Evolutionary conservation across 2,113 vertebrate species (phyloP).

Genomic region (Apodemus speciosus): DNA sequence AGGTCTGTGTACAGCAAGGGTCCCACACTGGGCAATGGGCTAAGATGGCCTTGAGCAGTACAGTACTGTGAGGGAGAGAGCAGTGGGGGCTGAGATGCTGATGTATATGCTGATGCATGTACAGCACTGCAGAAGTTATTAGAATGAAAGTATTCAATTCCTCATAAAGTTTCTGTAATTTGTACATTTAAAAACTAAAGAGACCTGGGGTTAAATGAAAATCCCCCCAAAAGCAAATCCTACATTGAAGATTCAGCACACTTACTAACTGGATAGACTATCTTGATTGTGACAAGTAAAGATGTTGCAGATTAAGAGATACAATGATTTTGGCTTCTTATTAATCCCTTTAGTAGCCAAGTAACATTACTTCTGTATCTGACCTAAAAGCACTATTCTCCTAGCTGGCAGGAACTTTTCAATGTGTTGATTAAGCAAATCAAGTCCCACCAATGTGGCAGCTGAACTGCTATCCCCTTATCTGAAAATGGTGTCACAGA

Average conservation of each 20-base stretch:
- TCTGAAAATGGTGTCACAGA: neutral
- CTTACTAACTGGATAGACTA: neutral
- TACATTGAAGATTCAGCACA: neutral
- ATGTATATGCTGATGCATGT: neutral
- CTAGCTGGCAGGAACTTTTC: neutral
- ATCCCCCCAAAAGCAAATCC: too few species aligned
- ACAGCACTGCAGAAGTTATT: neutral
- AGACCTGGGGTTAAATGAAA: neutral
- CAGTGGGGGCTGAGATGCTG: neutral
- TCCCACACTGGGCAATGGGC: neutral
- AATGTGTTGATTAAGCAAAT: neutral
- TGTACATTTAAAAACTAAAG: constrained; percentile 44
- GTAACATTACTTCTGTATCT: neutral
- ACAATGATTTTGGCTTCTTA: neutral
- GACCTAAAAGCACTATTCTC: neutral
- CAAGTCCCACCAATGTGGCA: too few species aligned
- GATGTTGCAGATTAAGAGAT: neutral
- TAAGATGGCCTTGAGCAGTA: neutral
- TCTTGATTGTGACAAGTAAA: too few species aligned
- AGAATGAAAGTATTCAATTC: constrained; percentile 7
- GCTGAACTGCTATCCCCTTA: too few species aligned
- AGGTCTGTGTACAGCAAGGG: neutral
- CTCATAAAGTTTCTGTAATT: constrained; percentile 17
- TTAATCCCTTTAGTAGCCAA: neutral
- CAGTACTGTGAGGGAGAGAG: neutral